Percentiles rank a stretch among this genome's conserved stretches.
Evolutionary conservation across 2,888 invertebrate species (phyloP).

Genomic region (Nemurella pictetii): DNA sequence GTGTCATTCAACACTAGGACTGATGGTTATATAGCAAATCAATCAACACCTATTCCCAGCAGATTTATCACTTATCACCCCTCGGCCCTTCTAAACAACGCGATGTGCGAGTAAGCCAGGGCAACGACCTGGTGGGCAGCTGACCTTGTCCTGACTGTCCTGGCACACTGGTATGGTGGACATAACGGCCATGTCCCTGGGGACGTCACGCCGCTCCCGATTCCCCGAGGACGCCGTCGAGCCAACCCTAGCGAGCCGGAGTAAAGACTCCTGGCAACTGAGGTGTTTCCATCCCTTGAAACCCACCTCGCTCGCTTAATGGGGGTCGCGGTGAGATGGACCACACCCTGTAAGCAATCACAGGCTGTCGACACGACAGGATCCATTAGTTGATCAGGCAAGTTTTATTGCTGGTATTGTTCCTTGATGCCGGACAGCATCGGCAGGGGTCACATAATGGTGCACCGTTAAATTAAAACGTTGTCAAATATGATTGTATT

Average conservation of each 20-base stretch:
- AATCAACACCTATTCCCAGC: too few relatives aligned
- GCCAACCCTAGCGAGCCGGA: not conserved
- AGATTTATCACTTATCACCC: too few relatives aligned
- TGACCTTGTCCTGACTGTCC: not conserved
- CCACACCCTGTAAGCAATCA: constrained; percentile 31
- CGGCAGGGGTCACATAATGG: not conserved
- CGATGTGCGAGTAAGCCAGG: too few relatives aligned
- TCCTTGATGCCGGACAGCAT: not conserved
- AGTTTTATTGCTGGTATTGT: not conserved
- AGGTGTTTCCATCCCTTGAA: not conserved
- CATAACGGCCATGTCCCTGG: not conserved
- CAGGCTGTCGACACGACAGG: not conserved
- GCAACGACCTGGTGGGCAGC: not conserved
- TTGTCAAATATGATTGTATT: not conserved
- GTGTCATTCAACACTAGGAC: too few relatives aligned
- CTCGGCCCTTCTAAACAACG: too few relatives aligned
- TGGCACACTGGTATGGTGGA: not conserved
- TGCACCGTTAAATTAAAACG: not conserved
- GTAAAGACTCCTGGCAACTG: not conserved
- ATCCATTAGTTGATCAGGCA: constrained; percentile 6
- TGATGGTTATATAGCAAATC: too few relatives aligned
- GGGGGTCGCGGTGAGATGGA: not conserved
- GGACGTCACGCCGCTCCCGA: not conserved
- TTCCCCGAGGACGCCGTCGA: not conserved
- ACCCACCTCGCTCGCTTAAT: not conserved